phyloP scores from a whole-genome alignment of 2,888 invertebrate species.

The Oeneis ivallda region DNA sequence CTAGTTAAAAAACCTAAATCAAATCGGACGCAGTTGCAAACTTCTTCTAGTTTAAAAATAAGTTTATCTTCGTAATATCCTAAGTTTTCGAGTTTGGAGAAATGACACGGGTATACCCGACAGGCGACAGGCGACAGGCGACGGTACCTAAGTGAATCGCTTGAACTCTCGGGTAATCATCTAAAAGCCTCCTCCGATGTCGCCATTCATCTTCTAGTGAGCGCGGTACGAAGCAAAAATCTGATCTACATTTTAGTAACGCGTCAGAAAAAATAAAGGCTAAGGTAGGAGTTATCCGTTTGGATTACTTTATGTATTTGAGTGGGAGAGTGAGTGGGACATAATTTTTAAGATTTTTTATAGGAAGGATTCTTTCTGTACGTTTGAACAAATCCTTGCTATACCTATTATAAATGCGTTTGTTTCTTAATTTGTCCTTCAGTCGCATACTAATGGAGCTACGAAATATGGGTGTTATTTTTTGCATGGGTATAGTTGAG shows the following conservation, averaged over 20 bases:
- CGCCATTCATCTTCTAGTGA: constrained; percentile 7
- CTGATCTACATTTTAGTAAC: background rate
- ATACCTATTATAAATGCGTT: no score
- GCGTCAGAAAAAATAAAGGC: background rate
- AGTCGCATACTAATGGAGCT: no score
- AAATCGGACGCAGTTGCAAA: no score
- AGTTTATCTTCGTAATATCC: background rate
- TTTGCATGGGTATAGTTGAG: no score
- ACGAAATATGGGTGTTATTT: no score
- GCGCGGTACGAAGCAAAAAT: background rate
- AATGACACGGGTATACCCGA: background rate
- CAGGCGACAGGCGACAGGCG: background rate
- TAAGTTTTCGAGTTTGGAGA: background rate
- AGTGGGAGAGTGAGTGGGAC: no score
- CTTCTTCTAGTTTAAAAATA: background rate
- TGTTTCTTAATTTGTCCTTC: no score
- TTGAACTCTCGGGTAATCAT: constrained; percentile 11
- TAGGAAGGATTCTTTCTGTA: no score
- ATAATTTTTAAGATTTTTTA: no score
- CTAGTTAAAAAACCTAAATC: no score
- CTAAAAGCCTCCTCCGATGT: constrained; percentile 4
- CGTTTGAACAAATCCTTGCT: no score
- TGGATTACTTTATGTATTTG: background rate
- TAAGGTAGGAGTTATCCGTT: background rate
- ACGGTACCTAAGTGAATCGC: background rate